Base-by-base conservation (phyloP, 2,888 invertebrate genomes). In the Eupeodes luniger region DNA sequence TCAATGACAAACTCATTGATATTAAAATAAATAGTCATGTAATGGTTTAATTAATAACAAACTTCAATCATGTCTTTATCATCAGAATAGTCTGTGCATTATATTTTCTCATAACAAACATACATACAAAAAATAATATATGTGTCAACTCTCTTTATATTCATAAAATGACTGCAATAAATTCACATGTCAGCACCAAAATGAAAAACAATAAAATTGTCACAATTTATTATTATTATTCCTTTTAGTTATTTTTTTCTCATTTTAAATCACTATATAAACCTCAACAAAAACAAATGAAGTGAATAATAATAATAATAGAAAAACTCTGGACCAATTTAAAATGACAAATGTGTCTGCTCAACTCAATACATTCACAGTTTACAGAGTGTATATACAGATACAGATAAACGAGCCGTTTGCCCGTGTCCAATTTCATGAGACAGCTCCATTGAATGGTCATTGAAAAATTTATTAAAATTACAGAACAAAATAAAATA, bases 281-380 rank as follows among this genome's bases (percentile, higher is more conserved):
- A 53, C 78, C 51, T 55, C 66, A 59, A 34, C 70, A 27, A 47
- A 53, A 19, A 70, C 47, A 57, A 79, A 66, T 87, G 51, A 84
- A 74, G 72, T 66, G 66, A 78, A 84, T 61, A 66, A 85, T 75
- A 69, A 69, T 53, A 69, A 40, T 40, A 40, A 40, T 40, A 40
- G 40, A 53, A 69, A 57, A 77, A 81, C 80, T 81, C 72, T 87
- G 87, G 67, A 87, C 87, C 84, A 87, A 87, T 87, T 87, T 87
- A 83, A 87, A 83, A 81, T 87, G 87, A 87, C 87, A 87, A 84
- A 87, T 87, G 87, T 84, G 87, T 87, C 84, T 84, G 77, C 87
- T 84, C 80, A 81, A 83, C 66, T 70, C 55, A 64, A 76, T 27
- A 49, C 55, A 27, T 3, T 64, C 47, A 12, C 5, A 12, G 62